Conservation (phyloP, 2,113 vertebrate genomes). For the Abramis brama region DNA sequence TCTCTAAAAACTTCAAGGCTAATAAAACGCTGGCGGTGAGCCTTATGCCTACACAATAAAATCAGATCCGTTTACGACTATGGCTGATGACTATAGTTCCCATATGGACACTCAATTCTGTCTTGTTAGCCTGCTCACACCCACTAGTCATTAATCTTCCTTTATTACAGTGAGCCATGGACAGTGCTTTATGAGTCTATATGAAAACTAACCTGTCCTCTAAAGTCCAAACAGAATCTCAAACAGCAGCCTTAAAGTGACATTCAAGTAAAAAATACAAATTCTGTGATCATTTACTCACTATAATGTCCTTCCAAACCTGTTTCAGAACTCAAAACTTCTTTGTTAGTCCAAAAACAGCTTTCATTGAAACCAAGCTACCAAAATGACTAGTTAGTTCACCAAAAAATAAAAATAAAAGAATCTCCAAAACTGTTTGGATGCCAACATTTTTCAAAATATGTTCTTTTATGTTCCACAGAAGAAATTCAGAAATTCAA, state of each 20-base stretch:
- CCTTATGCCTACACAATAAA: conserved; percentile 35
- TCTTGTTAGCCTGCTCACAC: conserved; percentile 14
- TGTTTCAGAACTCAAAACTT: too few relatives aligned
- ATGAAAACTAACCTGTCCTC: conserved; percentile 12
- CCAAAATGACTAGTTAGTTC: too few relatives aligned
- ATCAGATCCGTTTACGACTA: conserved; percentile 14
- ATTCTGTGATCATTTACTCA: not conserved
- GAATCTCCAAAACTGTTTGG: too few relatives aligned
- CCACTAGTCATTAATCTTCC: not conserved
- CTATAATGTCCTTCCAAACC: not conserved
- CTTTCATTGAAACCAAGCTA: too few relatives aligned
- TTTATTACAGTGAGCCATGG: conserved; percentile 1
- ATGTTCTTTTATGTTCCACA: too few relatives aligned
- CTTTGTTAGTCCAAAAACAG: too few relatives aligned
- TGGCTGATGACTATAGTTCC: not conserved
- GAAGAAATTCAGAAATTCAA: too few relatives aligned
- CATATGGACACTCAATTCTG: conserved; percentile 27
- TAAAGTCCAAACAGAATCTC: not conserved
- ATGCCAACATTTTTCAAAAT: too few relatives aligned
- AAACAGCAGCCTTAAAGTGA: not conserved
- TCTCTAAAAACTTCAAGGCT: conserved; percentile 15
- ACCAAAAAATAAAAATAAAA: too few relatives aligned
- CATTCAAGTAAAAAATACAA: not conserved
- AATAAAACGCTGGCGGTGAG: not conserved
- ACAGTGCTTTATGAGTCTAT: not conserved